Base-by-base conservation (phyloP, 2,888 invertebrate species). In the Papilio protenor region DNA sequence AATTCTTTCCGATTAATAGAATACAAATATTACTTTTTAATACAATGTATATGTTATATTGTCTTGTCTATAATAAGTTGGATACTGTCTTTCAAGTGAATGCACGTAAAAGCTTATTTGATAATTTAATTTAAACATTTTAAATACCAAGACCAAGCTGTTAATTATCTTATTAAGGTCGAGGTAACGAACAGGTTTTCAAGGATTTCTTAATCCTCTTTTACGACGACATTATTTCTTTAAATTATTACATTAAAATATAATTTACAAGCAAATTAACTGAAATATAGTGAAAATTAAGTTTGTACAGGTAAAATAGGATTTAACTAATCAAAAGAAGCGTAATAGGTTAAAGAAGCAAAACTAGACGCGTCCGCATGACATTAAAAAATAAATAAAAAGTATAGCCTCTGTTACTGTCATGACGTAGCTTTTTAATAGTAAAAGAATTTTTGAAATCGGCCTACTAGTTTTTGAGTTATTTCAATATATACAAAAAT, bases 171-270 rank as follows among this genome's bases (percentile, higher is more conserved):
- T 64, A 64, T 64, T 64, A 64, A 64, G 64, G 64, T 33, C 64
- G 64, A 64, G 33, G 64, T 18, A 64, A 16, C 64, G 33, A 64
- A 16, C 64, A 18, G 8, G 64, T 64, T 64, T 33, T 64, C 64
- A 64, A 64, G 64, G 64, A 64, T 64, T 64, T 64, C 18, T 16
- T 33, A 64, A 64, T 64, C 64, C 33, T 64, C 64, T 18, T 64
- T 64, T 18, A 33, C 18, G 18, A 1, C 8, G 27, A 64, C 33
- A 18, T 64, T 18, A 64, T 64, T 64, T 64, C 64, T 64, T 64
- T 33, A 33, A 16, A 64, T 59, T 23, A 59, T 59, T 23, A 64
- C 18, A 2, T 2, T 64, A 33, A 12, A 27, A 33, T 5, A 61
- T 27, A 6, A 61, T 27, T 21, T 64, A 33, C 16, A 64, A 27